Evolutionary conservation across 2,888 invertebrate species (phyloP).

Genomic region (Microdon myrmicae): DNA sequence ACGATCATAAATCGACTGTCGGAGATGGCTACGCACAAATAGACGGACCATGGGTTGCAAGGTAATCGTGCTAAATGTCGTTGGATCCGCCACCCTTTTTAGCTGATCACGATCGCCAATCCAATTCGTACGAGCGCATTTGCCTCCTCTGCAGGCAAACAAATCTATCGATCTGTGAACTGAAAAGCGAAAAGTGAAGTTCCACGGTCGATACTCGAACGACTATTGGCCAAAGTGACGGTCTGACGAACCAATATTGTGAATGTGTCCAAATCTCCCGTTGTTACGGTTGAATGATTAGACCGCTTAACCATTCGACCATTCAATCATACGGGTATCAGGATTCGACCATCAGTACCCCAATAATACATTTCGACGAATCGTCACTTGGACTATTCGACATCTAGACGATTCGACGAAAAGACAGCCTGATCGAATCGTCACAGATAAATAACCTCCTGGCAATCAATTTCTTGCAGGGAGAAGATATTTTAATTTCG

Average conservation of each 20-base stretch:
- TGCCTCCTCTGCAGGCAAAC: too few species aligned
- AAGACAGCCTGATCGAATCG: constrained; percentile 29
- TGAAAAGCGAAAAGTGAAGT: too few species aligned
- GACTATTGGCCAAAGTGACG: too few species aligned
- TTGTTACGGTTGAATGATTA: too few species aligned
- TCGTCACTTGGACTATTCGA: constrained; percentile 26
- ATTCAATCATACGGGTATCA: too few species aligned
- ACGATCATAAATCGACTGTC: constrained; percentile 5
- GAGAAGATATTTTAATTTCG: constrained; percentile 48
- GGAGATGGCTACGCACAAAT: constrained; percentile 1
- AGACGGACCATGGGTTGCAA: constrained; percentile 9
- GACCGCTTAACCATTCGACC: too few species aligned
- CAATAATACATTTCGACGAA: constrained; percentile 39
- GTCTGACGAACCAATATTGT: too few species aligned
- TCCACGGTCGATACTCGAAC: too few species aligned
- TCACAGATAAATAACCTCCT: constrained; percentile 45
- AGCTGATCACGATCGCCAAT: constrained; percentile 7
- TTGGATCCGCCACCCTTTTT: constrained; percentile 3
- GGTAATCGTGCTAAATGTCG: constrained; percentile 16
- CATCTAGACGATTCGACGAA: not conserved
- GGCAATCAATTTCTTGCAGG: constrained; percentile 42
- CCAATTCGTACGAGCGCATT: too few species aligned
- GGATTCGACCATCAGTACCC: too few species aligned
- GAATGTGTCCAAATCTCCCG: too few species aligned
- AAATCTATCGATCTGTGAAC: too few species aligned